Conservation (phyloP, 2,888 invertebrate species). For the Drosophila cracens region DNA sequence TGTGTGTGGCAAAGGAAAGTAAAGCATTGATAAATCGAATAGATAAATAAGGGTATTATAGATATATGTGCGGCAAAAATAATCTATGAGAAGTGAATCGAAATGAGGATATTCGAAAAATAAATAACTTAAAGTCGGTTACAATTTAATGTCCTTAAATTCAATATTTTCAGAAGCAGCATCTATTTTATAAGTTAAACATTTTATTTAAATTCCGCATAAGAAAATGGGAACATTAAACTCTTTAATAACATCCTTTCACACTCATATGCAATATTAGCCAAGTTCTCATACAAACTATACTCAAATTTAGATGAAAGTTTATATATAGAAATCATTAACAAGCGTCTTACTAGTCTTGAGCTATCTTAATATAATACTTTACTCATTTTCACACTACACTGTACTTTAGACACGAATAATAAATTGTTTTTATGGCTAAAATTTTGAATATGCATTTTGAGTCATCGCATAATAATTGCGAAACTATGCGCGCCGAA, state of each 20-base stretch:
- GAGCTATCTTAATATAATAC: background rate
- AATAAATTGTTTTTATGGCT: conserved; percentile 60
- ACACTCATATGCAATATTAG: background rate
- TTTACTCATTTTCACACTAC: background rate
- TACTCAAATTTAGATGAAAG: background rate
- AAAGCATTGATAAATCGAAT: conserved; percentile 21
- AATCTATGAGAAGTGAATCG: background rate
- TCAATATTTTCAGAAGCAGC: background rate
- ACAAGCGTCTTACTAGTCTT: background rate
- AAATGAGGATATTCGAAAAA: background rate
- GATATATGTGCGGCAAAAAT: background rate
- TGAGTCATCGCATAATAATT: conserved; percentile 76
- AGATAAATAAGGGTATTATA: conserved; percentile 21
- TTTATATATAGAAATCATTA: background rate
- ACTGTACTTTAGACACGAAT: conserved; percentile 9
- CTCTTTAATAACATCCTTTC: background rate
- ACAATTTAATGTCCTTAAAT: background rate
- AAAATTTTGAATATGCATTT: conserved; percentile 61
- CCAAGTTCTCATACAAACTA: background rate
- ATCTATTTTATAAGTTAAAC: background rate
- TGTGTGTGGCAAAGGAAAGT: conserved; percentile 22
- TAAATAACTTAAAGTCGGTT: background rate
- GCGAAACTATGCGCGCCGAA: conserved; percentile 73
- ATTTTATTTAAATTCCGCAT: background rate
- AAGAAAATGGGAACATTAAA: background rate